These are phyloP conservation scores for Gambelia wislizenii DNA, from an alignment of 2,797 vertebrate species.

Conservation along the genomic window DNA sequence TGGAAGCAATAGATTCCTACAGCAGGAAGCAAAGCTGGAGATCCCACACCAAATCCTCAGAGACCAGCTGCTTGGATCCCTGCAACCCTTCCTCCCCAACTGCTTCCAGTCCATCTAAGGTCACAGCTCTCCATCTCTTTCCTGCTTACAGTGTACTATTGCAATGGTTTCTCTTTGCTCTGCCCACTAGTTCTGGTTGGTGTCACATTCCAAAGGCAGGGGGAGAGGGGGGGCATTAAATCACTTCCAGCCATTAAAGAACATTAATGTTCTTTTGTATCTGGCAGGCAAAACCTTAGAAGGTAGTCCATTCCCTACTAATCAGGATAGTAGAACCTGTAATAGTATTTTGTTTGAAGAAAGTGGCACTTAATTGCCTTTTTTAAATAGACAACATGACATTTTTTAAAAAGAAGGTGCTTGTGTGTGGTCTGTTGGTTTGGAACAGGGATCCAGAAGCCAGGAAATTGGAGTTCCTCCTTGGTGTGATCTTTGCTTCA, in stretches of 20 bases:
- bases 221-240: not conserved
- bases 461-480: slow-evolving; percentile 29
- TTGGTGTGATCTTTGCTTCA: not conserved
- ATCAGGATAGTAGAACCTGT: not conserved
- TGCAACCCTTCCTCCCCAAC: not conserved
- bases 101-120: not conserved
- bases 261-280: not conserved
- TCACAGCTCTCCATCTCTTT: not conserved
- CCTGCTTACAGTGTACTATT: not conserved
- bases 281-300: not conserved
- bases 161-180: not conserved
- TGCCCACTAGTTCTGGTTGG: not conserved
- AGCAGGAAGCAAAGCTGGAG: not conserved
- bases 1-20: not conserved
- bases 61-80: not conserved
- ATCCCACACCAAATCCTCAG: no score
- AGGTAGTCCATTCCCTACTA: not conserved
- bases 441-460: slow-evolving; percentile 28
- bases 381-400: not conserved
- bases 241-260: not conserved
- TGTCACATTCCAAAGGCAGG: not conserved
- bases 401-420: slow-evolving; percentile 25
- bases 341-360: not conserved
- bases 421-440: slow-evolving; percentile 66
- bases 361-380: slow-evolving; percentile 13